Conservation (phyloP, 2,113 vertebrate species). For the Ardeotis arabs region DNA sequence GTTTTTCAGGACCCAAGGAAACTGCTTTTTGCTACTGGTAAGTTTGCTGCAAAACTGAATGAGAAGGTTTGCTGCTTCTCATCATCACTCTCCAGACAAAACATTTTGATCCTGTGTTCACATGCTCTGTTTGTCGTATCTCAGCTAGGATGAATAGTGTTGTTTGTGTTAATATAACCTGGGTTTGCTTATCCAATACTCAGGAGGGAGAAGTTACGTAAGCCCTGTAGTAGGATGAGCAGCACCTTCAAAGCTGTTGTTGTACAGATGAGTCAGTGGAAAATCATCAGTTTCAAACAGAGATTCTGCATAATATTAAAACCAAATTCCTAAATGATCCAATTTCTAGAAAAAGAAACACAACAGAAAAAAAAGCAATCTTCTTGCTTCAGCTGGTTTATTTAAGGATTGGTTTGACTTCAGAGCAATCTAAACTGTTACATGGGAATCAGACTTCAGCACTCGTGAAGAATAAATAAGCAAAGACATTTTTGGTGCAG, state of each 20-base stretch:
- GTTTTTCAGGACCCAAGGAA: constrained; percentile 86
- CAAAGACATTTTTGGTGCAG: neutral
- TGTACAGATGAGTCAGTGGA: constrained; percentile 41
- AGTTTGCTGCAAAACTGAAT: constrained; percentile 48
- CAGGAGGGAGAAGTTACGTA: neutral
- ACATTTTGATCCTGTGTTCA: neutral
- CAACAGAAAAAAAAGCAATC: neutral
- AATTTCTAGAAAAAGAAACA: neutral
- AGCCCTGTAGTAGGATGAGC: neutral
- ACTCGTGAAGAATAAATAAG: neutral
- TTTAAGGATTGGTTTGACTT: neutral
- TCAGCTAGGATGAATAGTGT: neutral
- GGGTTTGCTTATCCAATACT: constrained; percentile 31
- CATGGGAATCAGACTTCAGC: neutral
- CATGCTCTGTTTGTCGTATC: neutral
- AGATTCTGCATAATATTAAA: constrained; percentile 17
- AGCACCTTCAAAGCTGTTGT: constrained; percentile 34
- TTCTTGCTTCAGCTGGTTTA: neutral
- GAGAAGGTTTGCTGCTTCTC: neutral
- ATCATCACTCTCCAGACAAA: neutral
- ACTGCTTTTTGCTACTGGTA: constrained; percentile 90
- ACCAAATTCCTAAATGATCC: constrained; percentile 3
- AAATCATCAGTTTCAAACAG: constrained; percentile 30
- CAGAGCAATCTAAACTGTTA: neutral
- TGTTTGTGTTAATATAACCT: constrained; percentile 3